phyloP scores from a whole-genome alignment of 2,888 invertebrate species.

The Mesochorus sp. region DNA sequence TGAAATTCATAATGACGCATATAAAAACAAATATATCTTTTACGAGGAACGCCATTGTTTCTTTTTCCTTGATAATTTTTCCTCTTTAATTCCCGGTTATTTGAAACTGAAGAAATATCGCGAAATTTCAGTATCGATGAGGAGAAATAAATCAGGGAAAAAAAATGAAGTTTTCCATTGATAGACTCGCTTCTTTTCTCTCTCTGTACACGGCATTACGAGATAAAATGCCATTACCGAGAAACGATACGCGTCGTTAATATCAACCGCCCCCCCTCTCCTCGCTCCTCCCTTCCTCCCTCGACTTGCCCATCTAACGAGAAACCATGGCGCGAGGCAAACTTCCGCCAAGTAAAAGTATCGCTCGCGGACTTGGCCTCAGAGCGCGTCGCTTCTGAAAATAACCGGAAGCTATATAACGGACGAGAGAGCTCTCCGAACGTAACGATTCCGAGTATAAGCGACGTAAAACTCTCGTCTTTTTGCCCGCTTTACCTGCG shows the following conservation, averaged over 20 bases:
- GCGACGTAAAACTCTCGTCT: background rate
- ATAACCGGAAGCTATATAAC: slow-evolving; percentile 60
- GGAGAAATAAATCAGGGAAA: slow-evolving; percentile 9
- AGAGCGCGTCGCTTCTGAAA: slow-evolving; percentile 37
- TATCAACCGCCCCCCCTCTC: background rate
- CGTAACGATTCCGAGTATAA: slow-evolving; percentile 44
- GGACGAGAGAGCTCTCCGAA: slow-evolving; percentile 2
- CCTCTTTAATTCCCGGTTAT: too few species aligned
- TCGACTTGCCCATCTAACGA: background rate
- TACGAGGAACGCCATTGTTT: too few species aligned
- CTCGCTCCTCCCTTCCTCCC: background rate
- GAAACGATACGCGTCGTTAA: background rate
- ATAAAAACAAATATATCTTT: too few species aligned
- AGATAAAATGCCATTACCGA: background rate
- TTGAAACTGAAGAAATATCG: too few species aligned
- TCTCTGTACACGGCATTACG: background rate
- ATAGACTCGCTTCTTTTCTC: background rate
- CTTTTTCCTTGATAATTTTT: too few species aligned
- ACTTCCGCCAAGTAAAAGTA: slow-evolving; percentile 27
- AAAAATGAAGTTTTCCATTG: background rate
- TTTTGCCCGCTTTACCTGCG: slow-evolving; percentile 1
- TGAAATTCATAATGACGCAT: too few species aligned
- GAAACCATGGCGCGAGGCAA: background rate
- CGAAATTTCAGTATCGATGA: too few species aligned
- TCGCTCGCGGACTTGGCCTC: slow-evolving; percentile 13